Base-by-base conservation (phyloP, 2,797 vertebrate species). In the Arrhamphus sclerolepis region DNA sequence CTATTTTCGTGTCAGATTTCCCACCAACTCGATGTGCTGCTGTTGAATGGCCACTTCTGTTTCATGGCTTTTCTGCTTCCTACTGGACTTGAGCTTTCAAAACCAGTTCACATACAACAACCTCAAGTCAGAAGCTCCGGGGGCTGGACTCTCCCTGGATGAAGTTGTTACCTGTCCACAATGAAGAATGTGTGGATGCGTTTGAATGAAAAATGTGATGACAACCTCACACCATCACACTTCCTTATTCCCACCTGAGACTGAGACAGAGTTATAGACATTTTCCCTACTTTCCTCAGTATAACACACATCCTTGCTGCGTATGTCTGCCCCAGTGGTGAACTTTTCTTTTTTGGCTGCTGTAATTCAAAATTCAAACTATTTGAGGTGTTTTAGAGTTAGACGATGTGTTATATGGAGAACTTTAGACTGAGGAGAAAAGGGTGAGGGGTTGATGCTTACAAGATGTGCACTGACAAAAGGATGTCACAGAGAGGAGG, bases 251-350 rank as follows among this genome's bases (percentile, higher is more conserved):
- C 62, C 67, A 6, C 68, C 7, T 16, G 70, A 64, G 66, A 71
- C 51, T 18, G 62, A 75, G 65, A 75, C 69, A 50, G 62, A 34
- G 58, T 2, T 62, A 80, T 43, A 19, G 44, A 77, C 70, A 53
- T 70, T 59, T 62, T 69, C 49, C 53, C 51, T 52, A 21, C 29
- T 13, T 38, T 52, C 70, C 44, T 1, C 40, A 4, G 56, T n/a
- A 3, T 75, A 79, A 79, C 81, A 80, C 72, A 78, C 78, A 68
- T 77, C 70, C 60, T 77, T 74, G 77, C 77, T 72, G 58, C 7
- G 0, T 31, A 51, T 6, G 48, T 51, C 46, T 77, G 83, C 69
- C 81, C 82, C 62, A 67, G 54, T 65, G 69, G 10, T 83, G 78
- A 85, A 81, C 77, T 72, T 72, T 72, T 61, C 72, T 71, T 58